These are phyloP conservation scores for Aepyceros melampus DNA, from an alignment of 2,113 vertebrate species.

Conservation along the genomic window DNA sequence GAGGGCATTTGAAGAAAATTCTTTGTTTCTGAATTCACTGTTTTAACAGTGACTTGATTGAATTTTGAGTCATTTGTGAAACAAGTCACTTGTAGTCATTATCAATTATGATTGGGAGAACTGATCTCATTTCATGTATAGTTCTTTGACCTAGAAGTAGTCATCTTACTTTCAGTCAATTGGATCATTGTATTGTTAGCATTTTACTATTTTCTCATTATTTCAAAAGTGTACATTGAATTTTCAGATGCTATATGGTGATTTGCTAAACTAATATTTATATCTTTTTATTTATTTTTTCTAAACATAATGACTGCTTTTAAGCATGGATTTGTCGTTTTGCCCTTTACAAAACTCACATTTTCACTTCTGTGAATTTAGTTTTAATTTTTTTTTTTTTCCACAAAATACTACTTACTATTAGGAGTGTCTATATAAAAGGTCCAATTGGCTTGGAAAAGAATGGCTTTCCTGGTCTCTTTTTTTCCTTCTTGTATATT, in stretches of 20 bases:
- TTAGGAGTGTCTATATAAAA: conserved; percentile 11
- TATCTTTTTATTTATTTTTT: conserved; percentile 32
- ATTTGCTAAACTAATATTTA: conserved; percentile 29
- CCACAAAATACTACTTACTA: background rate
- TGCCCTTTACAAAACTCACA: conserved; percentile 31
- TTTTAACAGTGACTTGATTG: conserved; percentile 57
- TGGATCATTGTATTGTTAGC: conserved; percentile 52
- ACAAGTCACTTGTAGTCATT: conserved; percentile 42
- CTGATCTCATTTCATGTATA: conserved; percentile 10
- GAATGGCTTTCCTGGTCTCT: conserved; percentile 64
- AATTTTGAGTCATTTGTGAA: conserved; percentile 58
- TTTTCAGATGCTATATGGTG: conserved; percentile 25
- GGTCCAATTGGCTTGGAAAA: conserved; percentile 68
- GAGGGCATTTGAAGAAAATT: conserved; percentile 30
- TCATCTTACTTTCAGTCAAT: conserved; percentile 65
- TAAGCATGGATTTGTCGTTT: conserved; percentile 29
- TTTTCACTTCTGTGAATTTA: conserved; percentile 39
- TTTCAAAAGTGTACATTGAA: conserved; percentile 11
- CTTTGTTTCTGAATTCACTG: conserved; percentile 38
- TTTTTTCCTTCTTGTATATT: conserved; percentile 37
- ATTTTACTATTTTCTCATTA: conserved; percentile 17
- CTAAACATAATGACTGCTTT: conserved; percentile 1
- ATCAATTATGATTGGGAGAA: conserved; percentile 37
- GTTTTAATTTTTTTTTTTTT: background rate
- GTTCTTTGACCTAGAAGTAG: conserved; percentile 59